Base-by-base conservation (phyloP, 2,113 vertebrate genomes). In the Marcusenius ussheri region DNA sequence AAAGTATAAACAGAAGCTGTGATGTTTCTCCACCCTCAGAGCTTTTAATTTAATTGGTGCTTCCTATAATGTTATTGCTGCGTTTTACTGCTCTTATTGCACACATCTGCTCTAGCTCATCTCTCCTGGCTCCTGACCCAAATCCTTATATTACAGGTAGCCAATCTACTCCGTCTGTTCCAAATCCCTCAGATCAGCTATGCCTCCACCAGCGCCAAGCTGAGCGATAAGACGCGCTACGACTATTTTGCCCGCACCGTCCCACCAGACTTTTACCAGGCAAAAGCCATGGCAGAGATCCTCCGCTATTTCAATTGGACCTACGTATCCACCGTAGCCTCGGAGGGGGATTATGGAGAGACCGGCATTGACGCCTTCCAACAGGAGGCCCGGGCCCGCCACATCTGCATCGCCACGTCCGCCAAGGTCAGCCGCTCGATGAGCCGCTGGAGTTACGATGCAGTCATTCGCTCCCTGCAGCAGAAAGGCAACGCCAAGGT, bases 151-250 rank as follows among this genome's bases (percentile, higher is more conserved):
- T 90, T 74, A 15, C 92, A 92, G 98, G 98, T 99, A 92, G 98
- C 98, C 95, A 99, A 99, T 93, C 96, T 99, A 51, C 95, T 99
- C 77, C 93, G 98, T 90, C 97, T 99, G 83, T 99, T 99, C 93
- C 98, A 99, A 94, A 99, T 99, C 92, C 98, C 98, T 0, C 98
- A 99, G 96, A 98, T 99, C 95, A 99, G 98, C 95, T 99, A 99
- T 0, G 98, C 98, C 39, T 99, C 98, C 88, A 99, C 98, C 91
- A 99, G 98, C 0, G 98, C 98, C 94, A 99, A 99, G 93, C 96
- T 99, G 90, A 99, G 98, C 0, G 98, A 99, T 95, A 99, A 99
- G 93, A 97, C 97, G 35, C 98, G 98, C 89, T 99, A 99, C 0
- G 98, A 99, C 93, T 99, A 97, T 94, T 99, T 99, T 0, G 98